Evolutionary conservation across 2,113 vertebrate species (phyloP).

Genomic region (Myrmecobius fasciatus): DNA sequence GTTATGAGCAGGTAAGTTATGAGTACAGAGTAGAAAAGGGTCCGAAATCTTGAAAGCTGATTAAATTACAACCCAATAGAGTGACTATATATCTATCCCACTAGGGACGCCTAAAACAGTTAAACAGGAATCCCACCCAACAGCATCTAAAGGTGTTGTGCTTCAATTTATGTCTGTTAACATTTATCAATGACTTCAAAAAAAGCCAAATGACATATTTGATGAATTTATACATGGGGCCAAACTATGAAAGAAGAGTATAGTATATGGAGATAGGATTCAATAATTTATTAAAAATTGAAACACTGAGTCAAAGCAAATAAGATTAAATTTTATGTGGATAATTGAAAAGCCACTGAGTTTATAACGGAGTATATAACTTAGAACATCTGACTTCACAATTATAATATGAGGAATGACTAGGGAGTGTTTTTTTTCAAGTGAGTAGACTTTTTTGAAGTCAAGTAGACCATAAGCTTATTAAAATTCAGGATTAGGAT

Average conservation of each 20-base stretch:
- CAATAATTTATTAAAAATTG: background rate
- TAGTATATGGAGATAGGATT: background rate
- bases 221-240: background rate
- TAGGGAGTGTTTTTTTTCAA: too few relatives aligned
- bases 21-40: background rate
- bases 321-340: background rate
- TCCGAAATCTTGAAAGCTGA: background rate
- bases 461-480: background rate
- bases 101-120: background rate
- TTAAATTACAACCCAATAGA: background rate
- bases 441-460: background rate
- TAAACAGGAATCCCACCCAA: background rate
- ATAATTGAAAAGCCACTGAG: background rate
- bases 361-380: background rate
- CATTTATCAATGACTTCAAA: background rate
- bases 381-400: background rate
- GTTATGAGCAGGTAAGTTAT: background rate
- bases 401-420: background rate
- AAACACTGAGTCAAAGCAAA: background rate
- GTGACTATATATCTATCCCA: background rate
- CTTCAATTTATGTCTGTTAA: background rate
- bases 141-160: background rate
- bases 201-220: background rate
- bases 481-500: background rate
- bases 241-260: background rate